Base-by-base conservation (phyloP, 2,113 vertebrate genomes). In the Tor tambroides region DNA sequence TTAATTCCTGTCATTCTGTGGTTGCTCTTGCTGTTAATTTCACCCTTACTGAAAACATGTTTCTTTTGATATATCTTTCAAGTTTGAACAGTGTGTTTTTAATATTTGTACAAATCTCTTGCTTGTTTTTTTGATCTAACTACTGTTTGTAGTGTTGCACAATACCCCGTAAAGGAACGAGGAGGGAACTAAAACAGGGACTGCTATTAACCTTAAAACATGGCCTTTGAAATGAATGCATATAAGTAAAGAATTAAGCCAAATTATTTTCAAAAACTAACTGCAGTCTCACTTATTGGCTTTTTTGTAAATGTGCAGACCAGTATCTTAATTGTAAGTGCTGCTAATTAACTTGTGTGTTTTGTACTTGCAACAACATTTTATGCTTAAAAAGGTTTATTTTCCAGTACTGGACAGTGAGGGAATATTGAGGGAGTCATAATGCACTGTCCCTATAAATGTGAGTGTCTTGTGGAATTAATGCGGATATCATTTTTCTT, bases 181-280 rank as follows among this genome's bases (percentile, higher is more conserved):
- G 83, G 91, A 93, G 91, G 92, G 91, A 94, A 93, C 87, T 85
- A 88, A 84, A 74, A 78, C 54, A 82, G 43, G 38, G 12, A 83
- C 86, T 83, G 74, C 80, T 86, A 87, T 90, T 88, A 87, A 88
- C 75, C 63, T 83, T 65, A 32, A 23, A 54, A 77, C 79, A 76
- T 61, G 32, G n/a, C 41, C 56, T 43, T 65, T 75, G 56, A 86
- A 21, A 56, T 80, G 6, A 74, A 89, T 85, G 38, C 30, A 77
- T 43, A 30, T 80, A 63, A 83, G 46, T 76, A 30, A 89, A 71
- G 28, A 49, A 80, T 77, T 77, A 41, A 59, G 76, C n/a, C 12
- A 76, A 51, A 56, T 80, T 85, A 23, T 63, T 72, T 26, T 87
- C 82, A 87, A 86, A 38, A 61, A 23, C 69, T 26, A 88, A 74